These are phyloP conservation scores for Diprion similis DNA, from an alignment of 1,140 invertebrate genomes.

Conservation along the genomic window DNA sequence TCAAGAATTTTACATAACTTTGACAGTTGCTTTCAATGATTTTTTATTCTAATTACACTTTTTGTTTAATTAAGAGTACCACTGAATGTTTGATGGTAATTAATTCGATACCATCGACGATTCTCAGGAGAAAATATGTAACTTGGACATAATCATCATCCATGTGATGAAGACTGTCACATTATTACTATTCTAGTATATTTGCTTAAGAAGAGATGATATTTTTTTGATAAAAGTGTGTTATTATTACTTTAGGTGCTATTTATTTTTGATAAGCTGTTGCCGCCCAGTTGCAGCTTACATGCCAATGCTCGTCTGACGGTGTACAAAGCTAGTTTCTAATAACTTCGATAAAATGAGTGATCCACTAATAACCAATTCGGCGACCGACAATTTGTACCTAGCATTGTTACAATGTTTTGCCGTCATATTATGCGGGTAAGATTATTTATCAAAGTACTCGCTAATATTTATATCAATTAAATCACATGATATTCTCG, in stretches of 20 bases:
- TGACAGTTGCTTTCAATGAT: neutral
- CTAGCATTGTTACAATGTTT: constrained; percentile 92
- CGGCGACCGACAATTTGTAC: constrained; percentile 82
- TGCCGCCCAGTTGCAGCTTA: too few relatives aligned
- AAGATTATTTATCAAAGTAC: constrained; percentile 46
- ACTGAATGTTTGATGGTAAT: neutral
- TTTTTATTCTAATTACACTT: neutral
- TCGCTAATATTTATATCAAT: constrained; percentile 18
- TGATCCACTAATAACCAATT: constrained; percentile 30
- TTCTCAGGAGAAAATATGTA: constrained; percentile 12
- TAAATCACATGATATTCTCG: constrained; percentile 25
- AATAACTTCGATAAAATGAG: neutral
- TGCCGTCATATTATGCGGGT: constrained; percentile 89
- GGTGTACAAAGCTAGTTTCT: neutral
- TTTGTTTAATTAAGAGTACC: neutral
- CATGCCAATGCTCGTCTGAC: too few relatives aligned
- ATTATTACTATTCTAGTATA: too few relatives aligned
- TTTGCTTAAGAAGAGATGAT: too few relatives aligned
- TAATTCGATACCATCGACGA: constrained; percentile 20
- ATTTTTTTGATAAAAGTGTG: too few relatives aligned
- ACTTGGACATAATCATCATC: too few relatives aligned
- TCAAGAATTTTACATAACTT: neutral
- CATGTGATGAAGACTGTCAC: too few relatives aligned
- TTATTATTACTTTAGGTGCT: too few relatives aligned
- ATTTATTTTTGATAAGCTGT: too few relatives aligned